phyloP scores from a whole-genome alignment of 2,888 invertebrate genomes.

The Acronicta leporina region DNA sequence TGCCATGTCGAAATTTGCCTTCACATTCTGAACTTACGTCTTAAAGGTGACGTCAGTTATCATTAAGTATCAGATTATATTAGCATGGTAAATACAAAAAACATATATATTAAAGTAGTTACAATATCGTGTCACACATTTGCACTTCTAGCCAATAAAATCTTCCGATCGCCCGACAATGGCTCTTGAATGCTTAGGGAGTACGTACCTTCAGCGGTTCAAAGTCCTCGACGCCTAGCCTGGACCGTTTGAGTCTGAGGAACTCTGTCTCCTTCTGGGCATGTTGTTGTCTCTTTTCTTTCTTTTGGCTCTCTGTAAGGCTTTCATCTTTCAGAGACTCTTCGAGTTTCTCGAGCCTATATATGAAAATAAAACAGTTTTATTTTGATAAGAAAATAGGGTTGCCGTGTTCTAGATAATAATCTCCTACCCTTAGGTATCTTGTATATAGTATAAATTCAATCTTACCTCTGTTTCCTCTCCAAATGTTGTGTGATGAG shows the following conservation, averaged over 20 bases:
- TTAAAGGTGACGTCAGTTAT: no score
- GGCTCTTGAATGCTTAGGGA: slow-evolving; percentile 5
- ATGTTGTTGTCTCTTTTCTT: slow-evolving; percentile 97
- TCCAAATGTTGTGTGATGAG: slow-evolving; percentile 99
- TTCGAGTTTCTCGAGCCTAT: slow-evolving; percentile 96
- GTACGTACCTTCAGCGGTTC: slow-evolving; percentile 96
- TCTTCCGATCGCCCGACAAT: slow-evolving; percentile 10
- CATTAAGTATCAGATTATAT: no score
- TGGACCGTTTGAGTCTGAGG: slow-evolving; percentile 97
- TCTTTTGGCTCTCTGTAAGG: slow-evolving; percentile 97
- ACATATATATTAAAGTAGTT: no score
- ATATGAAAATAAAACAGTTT: background rate
- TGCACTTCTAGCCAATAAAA: slow-evolving; percentile 18
- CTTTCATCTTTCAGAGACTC: slow-evolving; percentile 99
- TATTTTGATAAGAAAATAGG: no score
- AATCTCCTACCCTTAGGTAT: background rate
- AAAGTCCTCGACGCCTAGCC: slow-evolving; percentile 99
- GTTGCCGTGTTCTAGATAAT: no score
- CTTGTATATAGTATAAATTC: background rate
- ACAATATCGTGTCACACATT: slow-evolving; percentile 9
- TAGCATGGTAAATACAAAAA: no score
- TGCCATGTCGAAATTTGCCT: no score
- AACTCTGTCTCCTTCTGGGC: slow-evolving; percentile 99
- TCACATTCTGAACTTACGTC: no score
- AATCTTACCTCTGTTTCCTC: slow-evolving; percentile 95